Evolutionary conservation across 1,140 invertebrate species (phyloP).

Genomic region (Coenobita brevimanus): DNA sequence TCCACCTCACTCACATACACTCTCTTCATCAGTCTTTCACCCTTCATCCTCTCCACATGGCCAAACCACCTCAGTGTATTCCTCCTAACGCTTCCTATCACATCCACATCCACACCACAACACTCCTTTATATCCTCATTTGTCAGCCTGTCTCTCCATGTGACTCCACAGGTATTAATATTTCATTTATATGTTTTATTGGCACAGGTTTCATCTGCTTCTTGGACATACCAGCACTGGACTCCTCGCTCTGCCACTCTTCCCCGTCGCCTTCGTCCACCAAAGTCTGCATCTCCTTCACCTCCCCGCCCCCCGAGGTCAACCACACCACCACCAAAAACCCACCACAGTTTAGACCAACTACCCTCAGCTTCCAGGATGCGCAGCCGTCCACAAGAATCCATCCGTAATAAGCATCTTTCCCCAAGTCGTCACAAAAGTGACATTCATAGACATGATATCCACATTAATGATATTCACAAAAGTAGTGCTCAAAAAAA

Average conservation of each 20-base stretch:
- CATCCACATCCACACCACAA: too few relatives aligned
- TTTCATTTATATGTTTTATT: not conserved
- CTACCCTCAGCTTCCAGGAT: not conserved
- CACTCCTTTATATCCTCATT: too few relatives aligned
- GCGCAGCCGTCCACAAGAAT: not conserved
- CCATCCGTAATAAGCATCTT: too few relatives aligned
- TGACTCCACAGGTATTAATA: not conserved
- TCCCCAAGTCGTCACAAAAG: too few relatives aligned
- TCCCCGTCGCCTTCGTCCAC: constrained; percentile 46
- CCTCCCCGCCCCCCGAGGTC: constrained; percentile 7
- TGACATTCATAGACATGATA: not conserved
- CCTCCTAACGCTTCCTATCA: too few relatives aligned
- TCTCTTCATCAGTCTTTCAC: too few relatives aligned
- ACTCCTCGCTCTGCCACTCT: constrained; percentile 63
- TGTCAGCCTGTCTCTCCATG: too few relatives aligned
- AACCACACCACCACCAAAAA: not conserved
- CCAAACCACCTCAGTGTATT: too few relatives aligned
- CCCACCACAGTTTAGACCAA: not conserved
- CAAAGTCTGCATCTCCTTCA: constrained; percentile 41
- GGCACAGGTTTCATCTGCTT: constrained; percentile 5
- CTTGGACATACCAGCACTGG: constrained; percentile 30
- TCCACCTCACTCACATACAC: too few relatives aligned
- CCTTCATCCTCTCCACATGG: too few relatives aligned
- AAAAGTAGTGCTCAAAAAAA: too few relatives aligned
- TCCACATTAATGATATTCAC: not conserved